These are phyloP conservation scores for Linnaemya vulpina DNA, from an alignment of 2,888 invertebrate species.

Conservation along the genomic window DNA sequence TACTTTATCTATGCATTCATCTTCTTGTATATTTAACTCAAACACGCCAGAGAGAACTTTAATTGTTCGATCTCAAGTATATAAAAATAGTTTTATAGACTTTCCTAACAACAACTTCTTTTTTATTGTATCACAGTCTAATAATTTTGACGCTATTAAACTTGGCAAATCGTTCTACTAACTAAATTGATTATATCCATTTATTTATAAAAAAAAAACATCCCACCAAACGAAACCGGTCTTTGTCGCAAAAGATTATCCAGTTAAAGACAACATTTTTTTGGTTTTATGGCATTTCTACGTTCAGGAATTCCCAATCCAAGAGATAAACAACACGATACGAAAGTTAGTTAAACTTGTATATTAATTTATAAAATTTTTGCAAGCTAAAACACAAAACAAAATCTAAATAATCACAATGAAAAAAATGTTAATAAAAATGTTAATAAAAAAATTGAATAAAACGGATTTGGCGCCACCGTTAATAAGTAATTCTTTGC, in stretches of 20 bases:
- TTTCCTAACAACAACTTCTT: neutral
- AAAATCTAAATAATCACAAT: constrained; percentile 19
- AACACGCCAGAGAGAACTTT: too few species aligned
- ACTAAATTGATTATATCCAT: neutral
- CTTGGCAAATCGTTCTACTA: neutral
- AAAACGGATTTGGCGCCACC: constrained; percentile 42
- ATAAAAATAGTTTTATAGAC: neutral
- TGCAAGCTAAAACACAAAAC: neutral
- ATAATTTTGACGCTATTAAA: neutral
- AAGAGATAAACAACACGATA: constrained; percentile 11
- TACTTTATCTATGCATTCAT: too few species aligned
- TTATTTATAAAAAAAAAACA: neutral
- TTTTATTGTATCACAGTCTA: neutral
- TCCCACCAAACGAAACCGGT: neutral
- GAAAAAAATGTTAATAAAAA: constrained; percentile 17
- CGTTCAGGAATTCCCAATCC: constrained; percentile 2
- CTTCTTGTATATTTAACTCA: too few species aligned
- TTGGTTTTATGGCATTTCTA: constrained; percentile 33
- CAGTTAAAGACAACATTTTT: neutral
- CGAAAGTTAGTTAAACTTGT: constrained; percentile 4
- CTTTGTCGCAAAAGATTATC: neutral
- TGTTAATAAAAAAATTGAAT: neutral
- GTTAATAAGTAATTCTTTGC: constrained; percentile 40
- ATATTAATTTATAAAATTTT: constrained; percentile 28
- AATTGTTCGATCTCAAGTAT: too few species aligned